Evolutionary conservation across 1,140 invertebrate genomes (phyloP), one percentile per base, ranked within the genome.

Genomic region (Alviniconcha marisindica): DNA sequence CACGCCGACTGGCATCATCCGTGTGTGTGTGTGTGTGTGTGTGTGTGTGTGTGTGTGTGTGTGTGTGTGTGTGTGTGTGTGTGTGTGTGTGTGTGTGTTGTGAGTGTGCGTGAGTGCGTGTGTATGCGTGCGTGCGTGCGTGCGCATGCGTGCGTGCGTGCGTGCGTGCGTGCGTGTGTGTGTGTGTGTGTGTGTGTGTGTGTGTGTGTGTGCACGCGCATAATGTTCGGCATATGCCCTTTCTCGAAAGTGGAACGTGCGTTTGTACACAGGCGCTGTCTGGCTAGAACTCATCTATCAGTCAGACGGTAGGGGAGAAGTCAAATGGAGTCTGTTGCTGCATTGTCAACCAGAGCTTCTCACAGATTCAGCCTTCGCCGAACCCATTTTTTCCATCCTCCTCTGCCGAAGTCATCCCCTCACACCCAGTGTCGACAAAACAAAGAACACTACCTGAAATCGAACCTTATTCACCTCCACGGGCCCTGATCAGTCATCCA

Each of bases 11-110:
- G 56, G 7, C 10, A 21, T 14, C n/a, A 24, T 60, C 15, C n/a
- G 56, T 60, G 4, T 5, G n/a, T 60, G 56, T 5, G 56, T 60
- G 56, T 60, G n/a, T 60, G 56, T 60, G 56, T 60, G 56, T 60
- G n/a, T 60, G 56, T 60, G 56, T 60, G n/a, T 60, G 56, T 60
- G 56, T 60, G 56, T 60, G 56, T 60, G 56, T 60, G n/a, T 60
- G 56, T 60, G n/a, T 60, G 56, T 60, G n/a, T 60, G 56, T 60
- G 18, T 60, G 56, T 5, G 56, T 5, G 56, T 5, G 15, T 5
- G 2, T 60, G 56, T 5, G 56, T 60, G 56, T 0, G 56, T 60
- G 56, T 5, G 48, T 1, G 48, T 51, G 0, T 60, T 60, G 56
- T n/a, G n/a, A n/a, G 56, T 18, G 56, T 60, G 56, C n/a, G 56